Evolutionary conservation across 2,797 vertebrate species (phyloP), one percentile per base, ranked within the genome.

Genomic region (Labeo calbasu): DNA sequence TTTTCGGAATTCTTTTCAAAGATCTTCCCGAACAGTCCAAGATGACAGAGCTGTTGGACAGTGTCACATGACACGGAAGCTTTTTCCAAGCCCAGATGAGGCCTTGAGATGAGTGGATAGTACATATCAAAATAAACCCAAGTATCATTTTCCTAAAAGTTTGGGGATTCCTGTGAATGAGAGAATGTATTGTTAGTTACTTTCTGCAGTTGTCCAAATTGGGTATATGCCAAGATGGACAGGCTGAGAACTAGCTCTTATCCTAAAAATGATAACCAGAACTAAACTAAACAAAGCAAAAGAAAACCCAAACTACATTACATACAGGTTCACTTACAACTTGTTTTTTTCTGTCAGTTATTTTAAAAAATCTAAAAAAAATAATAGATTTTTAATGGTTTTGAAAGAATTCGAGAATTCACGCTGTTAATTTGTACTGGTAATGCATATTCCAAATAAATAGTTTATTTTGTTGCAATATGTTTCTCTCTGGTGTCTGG

Each of bases 361-460:
- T n/a, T n/a, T 63, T 40, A 21, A 23, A 12, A 1, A 13, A 14
- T 5, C 23, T 14, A 61, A 25, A 15, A 50, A 50, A 51, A 53
- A 2, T 57, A n/a, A 21, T 55, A 23, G 2, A 25, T 25, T 57
- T 61, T 25, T 25, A 61, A 63, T 28, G 59, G 5, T 32, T 65
- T 17, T 32, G 61, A 15, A 28, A 5, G n/a, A 63, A 63, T 32
- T 32, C 28, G 3, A 32, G 28, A 32, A 32, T 32, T 32, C 28
- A 32, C 28, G 28, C 94, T 96, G 95, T 97, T 97, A 91, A 96
- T 98, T 98, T 98, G 96, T 98, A 97, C 96, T 96, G 96, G 95
- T 97, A 96, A 97, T 97, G 96, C 96, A 94, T 96, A 97, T 96
- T 96, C 95, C 94, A 96, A 98, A 98, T 97, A 98, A 98, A 98